Conservation (phyloP, 2,797 vertebrate species). For the Coregonus sp. region DNA sequence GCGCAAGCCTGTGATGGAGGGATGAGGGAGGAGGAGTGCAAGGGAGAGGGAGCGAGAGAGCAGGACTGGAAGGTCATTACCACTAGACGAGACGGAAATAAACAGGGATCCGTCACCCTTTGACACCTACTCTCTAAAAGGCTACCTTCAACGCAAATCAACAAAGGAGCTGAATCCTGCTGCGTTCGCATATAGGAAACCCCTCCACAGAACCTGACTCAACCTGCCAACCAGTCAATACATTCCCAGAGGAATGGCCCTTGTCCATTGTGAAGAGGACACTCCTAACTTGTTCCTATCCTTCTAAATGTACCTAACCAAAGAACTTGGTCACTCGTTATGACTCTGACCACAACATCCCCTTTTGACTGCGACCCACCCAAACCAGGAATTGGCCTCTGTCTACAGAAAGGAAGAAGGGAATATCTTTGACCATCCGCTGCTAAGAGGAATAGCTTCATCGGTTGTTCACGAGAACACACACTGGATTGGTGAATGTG, state of each 20-base stretch:
- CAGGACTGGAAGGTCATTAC: constrained; percentile 25
- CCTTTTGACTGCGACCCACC: not conserved
- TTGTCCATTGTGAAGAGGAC: not conserved
- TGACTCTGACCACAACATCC: too few species aligned
- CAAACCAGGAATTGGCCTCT: not conserved
- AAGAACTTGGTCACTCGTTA: not conserved
- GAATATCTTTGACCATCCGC: not conserved
- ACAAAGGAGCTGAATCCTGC: not conserved
- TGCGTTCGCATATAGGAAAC: not conserved
- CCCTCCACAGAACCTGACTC: not conserved
- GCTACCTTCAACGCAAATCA: not conserved
- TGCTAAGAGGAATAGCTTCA: not conserved
- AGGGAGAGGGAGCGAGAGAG: not conserved
- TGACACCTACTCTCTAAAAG: constrained; percentile 47
- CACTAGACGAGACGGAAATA: constrained; percentile 25
- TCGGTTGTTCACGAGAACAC: not conserved
- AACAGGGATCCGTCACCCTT: constrained; percentile 44
- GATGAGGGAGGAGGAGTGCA: constrained; percentile 30
- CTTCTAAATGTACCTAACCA: not conserved
- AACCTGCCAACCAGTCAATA: not conserved
- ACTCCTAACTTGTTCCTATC: not conserved
- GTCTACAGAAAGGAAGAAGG: not conserved
- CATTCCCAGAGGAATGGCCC: not conserved
- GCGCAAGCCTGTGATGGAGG: not conserved
- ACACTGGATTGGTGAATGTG: too few species aligned